Evolutionary conservation across 2,888 invertebrate species (phyloP), one percentile per base, ranked within the genome.

Genomic region (Deilephila elpenor): DNA sequence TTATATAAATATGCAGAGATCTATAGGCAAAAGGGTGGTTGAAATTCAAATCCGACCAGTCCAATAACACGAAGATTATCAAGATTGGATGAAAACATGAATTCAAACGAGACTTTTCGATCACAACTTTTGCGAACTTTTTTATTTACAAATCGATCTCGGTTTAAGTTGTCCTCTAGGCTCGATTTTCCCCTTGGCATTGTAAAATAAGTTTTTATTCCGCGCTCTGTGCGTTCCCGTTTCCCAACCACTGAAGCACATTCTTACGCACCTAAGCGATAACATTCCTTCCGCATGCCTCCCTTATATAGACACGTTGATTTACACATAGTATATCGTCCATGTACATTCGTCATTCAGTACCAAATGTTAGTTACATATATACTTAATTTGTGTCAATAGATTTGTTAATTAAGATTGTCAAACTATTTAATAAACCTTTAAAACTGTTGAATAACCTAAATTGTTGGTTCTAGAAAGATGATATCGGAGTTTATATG

Each of bases 221-320:
- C 67, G 67, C 25, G 17, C 25, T 51, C 44, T 25, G 67, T 25
- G 51, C 51, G 51, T 51, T 67, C 25, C 51, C 25, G 44, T 67
- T 67, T 67, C 51, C 67, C 51, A 67, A 67, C 67, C 67, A 51
- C 25, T 67, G 67, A 51, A 67, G 51, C 67, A 67, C 29, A 67
- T 67, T 67, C 67, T 67, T 67, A 67, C 67, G 67, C 44, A 67
- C 44, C 67, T 67, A 67, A 67, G 64, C 67, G 67, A 67, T 67
- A 67, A 67, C 67, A 51, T 25, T 67, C 44, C 67, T 67, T 67
- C 67, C 67, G 20, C 67, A 67, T 11, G 37, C 20, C 64, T 37
- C 44, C 67, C 67, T 17, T 51, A 51, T 20, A 64, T 67, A 67
- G 51, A 6, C 25, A 25, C 1, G 25, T 25, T 29, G 60, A 25